A percentile compares a stretch with the other conserved stretches of the same genome.
Evolutionary conservation across 2,888 invertebrate genomes (phyloP).

Genomic region (Drosophila quinaria): DNA sequence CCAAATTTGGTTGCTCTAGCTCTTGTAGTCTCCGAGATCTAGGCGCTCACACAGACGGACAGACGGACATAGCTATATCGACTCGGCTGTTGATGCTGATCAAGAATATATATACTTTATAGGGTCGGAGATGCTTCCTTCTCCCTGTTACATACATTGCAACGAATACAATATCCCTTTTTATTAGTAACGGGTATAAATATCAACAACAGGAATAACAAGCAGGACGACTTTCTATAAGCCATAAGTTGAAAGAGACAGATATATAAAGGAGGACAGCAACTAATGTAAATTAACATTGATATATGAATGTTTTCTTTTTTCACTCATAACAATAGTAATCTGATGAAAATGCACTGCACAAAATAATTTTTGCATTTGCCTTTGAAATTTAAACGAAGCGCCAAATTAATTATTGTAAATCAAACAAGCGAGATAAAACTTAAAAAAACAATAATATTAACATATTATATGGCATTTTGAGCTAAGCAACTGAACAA

Average conservation of each 20-base stretch:
- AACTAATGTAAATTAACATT: conserved; percentile 49
- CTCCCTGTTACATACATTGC: too few relatives aligned
- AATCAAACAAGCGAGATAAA: neutral
- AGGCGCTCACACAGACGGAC: too few relatives aligned
- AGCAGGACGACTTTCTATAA: conserved; percentile 8
- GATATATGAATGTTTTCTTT: conserved; percentile 23
- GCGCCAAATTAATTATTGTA: neutral
- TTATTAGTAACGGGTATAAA: too few relatives aligned
- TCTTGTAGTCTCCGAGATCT: too few relatives aligned
- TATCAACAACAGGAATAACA: conserved; percentile 19
- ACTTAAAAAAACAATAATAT: neutral
- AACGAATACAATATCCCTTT: too few relatives aligned
- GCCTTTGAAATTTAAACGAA: neutral
- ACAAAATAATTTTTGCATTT: conserved; percentile 39
- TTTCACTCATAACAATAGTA: neutral
- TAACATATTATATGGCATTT: neutral
- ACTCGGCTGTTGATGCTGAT: too few relatives aligned
- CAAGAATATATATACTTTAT: too few relatives aligned
- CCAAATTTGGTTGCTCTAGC: too few relatives aligned
- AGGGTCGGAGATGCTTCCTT: too few relatives aligned
- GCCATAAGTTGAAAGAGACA: neutral
- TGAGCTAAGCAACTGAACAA: neutral
- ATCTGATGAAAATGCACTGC: conserved; percentile 6
- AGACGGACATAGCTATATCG: too few relatives aligned
- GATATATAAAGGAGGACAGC: neutral